Conservation (phyloP, 2,113 vertebrate species). For the Plestiodon gilberti region DNA sequence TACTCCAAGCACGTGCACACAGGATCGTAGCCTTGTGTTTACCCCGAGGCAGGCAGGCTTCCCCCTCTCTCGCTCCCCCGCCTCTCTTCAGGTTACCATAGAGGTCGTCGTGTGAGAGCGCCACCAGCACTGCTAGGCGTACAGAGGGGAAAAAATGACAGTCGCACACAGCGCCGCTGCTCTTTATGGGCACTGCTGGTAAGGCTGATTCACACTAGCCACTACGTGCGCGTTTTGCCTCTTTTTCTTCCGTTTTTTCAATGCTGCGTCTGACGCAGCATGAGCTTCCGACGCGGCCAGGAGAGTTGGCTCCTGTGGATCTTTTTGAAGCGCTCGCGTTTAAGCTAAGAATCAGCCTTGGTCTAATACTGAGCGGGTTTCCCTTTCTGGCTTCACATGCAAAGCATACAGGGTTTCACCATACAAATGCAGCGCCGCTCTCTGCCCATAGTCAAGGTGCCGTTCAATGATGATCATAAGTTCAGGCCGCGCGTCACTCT, state of each 20-base stretch:
- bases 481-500: not conserved
- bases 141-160: too few species aligned
- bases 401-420: not conserved
- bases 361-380: not conserved
- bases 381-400: too few species aligned
- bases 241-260: too few species aligned
- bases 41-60: too few species aligned
- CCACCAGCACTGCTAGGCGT: not conserved
- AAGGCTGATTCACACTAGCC: too few species aligned
- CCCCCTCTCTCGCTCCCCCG: fast-evolving
- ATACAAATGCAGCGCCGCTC: not conserved
- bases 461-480: not conserved
- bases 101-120: conserved; percentile 22
- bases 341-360: not conserved
- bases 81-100: not conserved
- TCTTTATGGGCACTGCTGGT: not conserved
- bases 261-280: too few species aligned
- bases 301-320: too few species aligned
- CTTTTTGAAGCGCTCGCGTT: too few species aligned
- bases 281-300: too few species aligned
- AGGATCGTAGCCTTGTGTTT: too few species aligned
- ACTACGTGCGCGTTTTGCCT: too few species aligned
- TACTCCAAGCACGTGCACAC: not conserved
- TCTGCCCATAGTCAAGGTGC: too few species aligned
- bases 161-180: not conserved